These are phyloP conservation scores for Corythaeola cristata DNA, from an alignment of 2,113 vertebrate species.

Conservation along the genomic window DNA sequence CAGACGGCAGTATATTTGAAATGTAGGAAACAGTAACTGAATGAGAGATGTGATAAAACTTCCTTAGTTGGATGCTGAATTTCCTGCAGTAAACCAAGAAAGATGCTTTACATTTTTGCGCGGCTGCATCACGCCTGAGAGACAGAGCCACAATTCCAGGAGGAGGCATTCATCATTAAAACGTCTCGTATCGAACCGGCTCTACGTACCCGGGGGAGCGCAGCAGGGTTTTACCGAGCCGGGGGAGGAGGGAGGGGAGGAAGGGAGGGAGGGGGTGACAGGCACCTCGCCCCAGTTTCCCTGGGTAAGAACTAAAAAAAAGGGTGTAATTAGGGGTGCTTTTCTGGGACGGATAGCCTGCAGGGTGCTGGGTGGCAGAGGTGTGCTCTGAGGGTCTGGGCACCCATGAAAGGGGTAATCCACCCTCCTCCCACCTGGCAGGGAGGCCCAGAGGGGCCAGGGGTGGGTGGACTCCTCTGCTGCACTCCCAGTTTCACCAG, in stretches of 20 bases:
- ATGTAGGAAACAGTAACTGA: constrained; percentile 66
- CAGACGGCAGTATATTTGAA: constrained; percentile 41
- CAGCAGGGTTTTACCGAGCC: not conserved
- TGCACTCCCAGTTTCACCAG: fast-evolving
- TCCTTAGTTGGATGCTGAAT: constrained; percentile 62
- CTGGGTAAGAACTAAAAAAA: not conserved
- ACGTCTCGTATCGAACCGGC: not conserved
- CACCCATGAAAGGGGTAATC: not conserved
- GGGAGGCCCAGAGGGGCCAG: fast-evolving
- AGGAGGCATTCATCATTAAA: constrained; percentile 25
- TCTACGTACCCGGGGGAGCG: not conserved
- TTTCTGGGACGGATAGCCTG: not conserved
- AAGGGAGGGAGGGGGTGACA: not conserved
- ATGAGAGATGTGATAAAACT: constrained; percentile 67
- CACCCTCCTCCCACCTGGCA: not conserved
- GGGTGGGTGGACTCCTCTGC: no score
- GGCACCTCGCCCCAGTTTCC: not conserved
- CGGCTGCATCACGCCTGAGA: not conserved
- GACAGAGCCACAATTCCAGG: constrained; percentile 33
- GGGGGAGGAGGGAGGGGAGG: not conserved
- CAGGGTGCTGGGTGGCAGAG: not conserved
- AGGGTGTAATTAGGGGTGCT: not conserved
- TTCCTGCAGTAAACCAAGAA: constrained; percentile 63
- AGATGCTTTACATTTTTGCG: constrained; percentile 62
- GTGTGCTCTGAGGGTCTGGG: fast-evolving